A percentile compares a stretch with the other conserved stretches of the same genome.
Conservation (phyloP, 2,113 vertebrate species). For the Poeciliopsis occidentalis region DNA sequence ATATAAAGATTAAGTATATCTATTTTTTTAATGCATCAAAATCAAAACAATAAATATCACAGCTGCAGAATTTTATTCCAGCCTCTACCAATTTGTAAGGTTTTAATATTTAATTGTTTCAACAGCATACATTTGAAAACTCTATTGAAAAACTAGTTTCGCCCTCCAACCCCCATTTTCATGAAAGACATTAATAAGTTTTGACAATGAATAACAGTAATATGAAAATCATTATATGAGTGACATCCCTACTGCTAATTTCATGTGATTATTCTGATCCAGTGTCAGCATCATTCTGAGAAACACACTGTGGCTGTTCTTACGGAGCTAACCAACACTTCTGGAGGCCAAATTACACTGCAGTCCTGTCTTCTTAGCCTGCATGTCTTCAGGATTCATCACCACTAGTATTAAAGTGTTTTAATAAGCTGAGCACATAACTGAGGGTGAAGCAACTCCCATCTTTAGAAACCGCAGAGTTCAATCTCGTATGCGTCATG, state of each 20-base stretch:
- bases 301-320: conserved; percentile 19
- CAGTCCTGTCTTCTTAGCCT: conserved; percentile 15
- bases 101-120: background rate
- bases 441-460: conserved; percentile 1
- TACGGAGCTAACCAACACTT: conserved; percentile 20
- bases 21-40: background rate
- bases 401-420: conserved; percentile 1
- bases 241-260: background rate
- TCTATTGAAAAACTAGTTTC: background rate
- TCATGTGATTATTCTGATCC: conserved; percentile 17
- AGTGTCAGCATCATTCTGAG: conserved; percentile 1
- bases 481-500: conserved; percentile 9
- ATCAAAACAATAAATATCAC: background rate
- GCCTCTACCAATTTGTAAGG: background rate
- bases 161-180: background rate
- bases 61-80: background rate
- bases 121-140: background rate
- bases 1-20: background rate
- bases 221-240: background rate
- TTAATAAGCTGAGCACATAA: conserved; percentile 5
- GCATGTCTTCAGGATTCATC: conserved; percentile 17
- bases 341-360: conserved; percentile 17
- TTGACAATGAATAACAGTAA: background rate
- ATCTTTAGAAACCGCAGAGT: background rate
- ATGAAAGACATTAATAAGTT: background rate